Base-by-base conservation (phyloP, 2,113 vertebrate species). In the Saguinus imperator region DNA sequence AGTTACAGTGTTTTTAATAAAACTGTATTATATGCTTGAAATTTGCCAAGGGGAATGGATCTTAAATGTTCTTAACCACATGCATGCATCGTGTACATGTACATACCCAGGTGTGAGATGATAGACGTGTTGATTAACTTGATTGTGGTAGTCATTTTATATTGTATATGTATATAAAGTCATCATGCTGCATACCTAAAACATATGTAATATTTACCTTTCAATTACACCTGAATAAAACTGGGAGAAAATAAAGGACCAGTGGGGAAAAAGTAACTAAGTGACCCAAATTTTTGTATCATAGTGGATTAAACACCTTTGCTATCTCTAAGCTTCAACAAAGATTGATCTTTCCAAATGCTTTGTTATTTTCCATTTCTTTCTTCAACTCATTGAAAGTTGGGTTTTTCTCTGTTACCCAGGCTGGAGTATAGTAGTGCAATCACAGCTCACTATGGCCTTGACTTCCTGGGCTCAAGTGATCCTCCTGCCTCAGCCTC, bases 351-450 rank as follows among this genome's bases (percentile, higher is more conserved):
- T 89, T 91, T 93, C 84, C 10, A 35, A 80, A 80, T 75, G 11
- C 48, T 52, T 88, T 14, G 43, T 70, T 52, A 58, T 95, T 95
- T 94, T 77, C 45, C 61, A 4, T 73, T 76, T 87, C 12, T 86
- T 90, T 87, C 50, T 82, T 79, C 37, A 86, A 8, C 3, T 94
- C 35, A 94, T 58, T 93, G 57, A 90, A 92, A 92, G 50, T 86
- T 64, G 61, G 27, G 27, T 64, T 12, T 32, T 64, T 64, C 61
- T 64, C 61, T 64, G 27, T 64, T 64, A 64, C 61, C 61, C 61
- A 64, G 27, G 61, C 27, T 64, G 61, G 61, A 64, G 61, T 29
- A 64, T 29, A 64, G 27, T 14, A 5, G 27, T 64, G 27, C 61
- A 29, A 64, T 64, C 61, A 14, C 29, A 64, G 61, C 61, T 64